Conservation (phyloP, 2,113 vertebrate species). For the Polypterus bichir region DNA sequence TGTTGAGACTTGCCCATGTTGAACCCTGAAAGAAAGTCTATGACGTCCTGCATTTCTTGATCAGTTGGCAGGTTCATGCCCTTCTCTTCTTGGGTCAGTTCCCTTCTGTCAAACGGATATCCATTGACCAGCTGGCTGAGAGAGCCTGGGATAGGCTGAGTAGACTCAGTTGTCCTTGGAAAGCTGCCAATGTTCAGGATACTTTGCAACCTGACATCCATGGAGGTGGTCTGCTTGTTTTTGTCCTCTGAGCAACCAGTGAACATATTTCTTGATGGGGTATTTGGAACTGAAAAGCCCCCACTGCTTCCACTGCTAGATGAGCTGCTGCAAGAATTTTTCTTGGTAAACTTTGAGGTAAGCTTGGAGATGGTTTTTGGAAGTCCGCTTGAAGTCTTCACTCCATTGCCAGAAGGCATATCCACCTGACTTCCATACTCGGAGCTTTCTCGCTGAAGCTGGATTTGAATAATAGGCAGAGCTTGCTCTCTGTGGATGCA, state of each 20-base stretch:
- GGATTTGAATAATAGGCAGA: slow-evolving; percentile 91
- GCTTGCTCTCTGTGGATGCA: slow-evolving; percentile 68
- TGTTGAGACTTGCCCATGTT: slow-evolving; percentile 97
- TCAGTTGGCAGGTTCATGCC: slow-evolving; percentile 94
- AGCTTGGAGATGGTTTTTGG: slow-evolving; percentile 95
- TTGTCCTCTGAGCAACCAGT: slow-evolving; percentile 68
- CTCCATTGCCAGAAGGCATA: slow-evolving; percentile 65
- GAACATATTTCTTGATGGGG: slow-evolving; percentile 75
- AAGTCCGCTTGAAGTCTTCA: slow-evolving; percentile 77
- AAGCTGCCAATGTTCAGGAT: slow-evolving; percentile 68
- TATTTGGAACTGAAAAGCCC: slow-evolving; percentile 81
- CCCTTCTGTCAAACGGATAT: slow-evolving; percentile 42
- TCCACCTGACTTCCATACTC: slow-evolving; percentile 68
- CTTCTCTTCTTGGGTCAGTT: slow-evolving; percentile 67
- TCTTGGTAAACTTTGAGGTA: slow-evolving; percentile 94
- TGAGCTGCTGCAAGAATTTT: slow-evolving; percentile 64
- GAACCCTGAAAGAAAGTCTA: slow-evolving; percentile 96
- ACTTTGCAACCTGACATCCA: slow-evolving; percentile 65
- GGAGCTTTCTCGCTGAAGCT: slow-evolving; percentile 75
- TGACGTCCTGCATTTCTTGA: slow-evolving; percentile 98
- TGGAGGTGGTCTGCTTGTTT: slow-evolving; percentile 49
- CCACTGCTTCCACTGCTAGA: slow-evolving; percentile 47
- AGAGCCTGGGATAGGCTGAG: slow-evolving; percentile 43
- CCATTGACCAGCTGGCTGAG: slow-evolving; percentile 58
- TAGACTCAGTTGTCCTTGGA: slow-evolving; percentile 51